phyloP scores from a whole-genome alignment of 2,113 vertebrate genomes.

The Myodes glareolus region DNA sequence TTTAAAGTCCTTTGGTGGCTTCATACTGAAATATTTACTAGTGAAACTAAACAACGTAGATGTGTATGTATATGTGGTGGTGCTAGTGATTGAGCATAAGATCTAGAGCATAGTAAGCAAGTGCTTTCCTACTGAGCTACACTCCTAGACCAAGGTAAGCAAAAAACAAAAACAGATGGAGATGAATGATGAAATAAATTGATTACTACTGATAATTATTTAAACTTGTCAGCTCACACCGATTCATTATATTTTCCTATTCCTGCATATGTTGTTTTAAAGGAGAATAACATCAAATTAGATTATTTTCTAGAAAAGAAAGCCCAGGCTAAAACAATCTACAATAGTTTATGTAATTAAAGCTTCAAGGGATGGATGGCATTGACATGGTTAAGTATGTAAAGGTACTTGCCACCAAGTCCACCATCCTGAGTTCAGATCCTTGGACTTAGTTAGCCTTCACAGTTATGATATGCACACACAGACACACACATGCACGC shows the following conservation, averaged over 20 bases:
- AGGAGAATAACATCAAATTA: background rate
- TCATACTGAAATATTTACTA: slow-evolving; percentile 33
- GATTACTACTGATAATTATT: background rate
- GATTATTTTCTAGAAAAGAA: background rate
- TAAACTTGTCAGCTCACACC: background rate
- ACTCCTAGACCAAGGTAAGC: background rate
- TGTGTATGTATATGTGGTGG: background rate
- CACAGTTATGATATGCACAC: background rate
- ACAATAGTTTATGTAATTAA: slow-evolving; percentile 20
- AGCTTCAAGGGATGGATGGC: background rate
- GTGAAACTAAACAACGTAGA: slow-evolving; percentile 27
- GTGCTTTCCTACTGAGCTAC: background rate
- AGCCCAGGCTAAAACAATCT: background rate
- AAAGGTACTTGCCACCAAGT: background rate
- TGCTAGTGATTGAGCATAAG: background rate
- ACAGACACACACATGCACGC: background rate
- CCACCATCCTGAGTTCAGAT: background rate
- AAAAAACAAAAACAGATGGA: background rate
- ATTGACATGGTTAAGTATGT: background rate
- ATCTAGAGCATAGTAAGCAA: background rate
- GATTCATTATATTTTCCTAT: slow-evolving; percentile 17
- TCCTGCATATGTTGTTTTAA: slow-evolving; percentile 6
- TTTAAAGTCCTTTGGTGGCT: slow-evolving; percentile 27
- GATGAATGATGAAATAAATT: slow-evolving; percentile 11
- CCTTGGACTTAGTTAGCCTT: too few relatives aligned